Evolutionary conservation across 2,888 invertebrate species (phyloP).

Genomic region (Hydrotaea diabolus): DNA sequence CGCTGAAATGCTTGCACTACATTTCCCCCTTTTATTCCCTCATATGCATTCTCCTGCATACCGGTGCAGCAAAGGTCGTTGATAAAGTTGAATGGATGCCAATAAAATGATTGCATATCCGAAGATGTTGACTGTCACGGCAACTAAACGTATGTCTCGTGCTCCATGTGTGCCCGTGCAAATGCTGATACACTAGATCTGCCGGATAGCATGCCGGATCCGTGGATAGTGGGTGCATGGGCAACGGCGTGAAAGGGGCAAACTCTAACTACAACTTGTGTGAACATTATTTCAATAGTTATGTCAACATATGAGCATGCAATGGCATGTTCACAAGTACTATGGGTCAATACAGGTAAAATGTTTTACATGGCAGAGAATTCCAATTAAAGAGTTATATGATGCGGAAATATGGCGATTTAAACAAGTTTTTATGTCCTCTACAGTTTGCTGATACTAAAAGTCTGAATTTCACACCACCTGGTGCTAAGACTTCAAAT

Average conservation of each 20-base stretch:
- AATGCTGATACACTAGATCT: background rate
- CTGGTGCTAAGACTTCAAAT: too few species aligned
- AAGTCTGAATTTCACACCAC: too few species aligned
- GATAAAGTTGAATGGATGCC: slow-evolving; percentile 51
- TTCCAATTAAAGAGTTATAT: too few species aligned
- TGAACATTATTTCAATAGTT: slow-evolving; percentile 10
- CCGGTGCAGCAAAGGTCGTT: slow-evolving; percentile 24
- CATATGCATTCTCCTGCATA: background rate
- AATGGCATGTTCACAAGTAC: background rate
- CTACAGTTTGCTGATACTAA: too few species aligned
- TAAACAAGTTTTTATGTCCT: too few species aligned
- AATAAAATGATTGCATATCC: slow-evolving; percentile 44
- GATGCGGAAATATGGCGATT: too few species aligned
- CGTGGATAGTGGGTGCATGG: background rate
- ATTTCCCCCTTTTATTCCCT: too few species aligned
- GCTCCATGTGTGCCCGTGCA: background rate
- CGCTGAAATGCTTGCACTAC: too few species aligned
- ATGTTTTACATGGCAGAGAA: too few species aligned
- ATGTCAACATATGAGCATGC: slow-evolving; percentile 14
- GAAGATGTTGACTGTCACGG: slow-evolving; percentile 35
- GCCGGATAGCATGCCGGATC: too few species aligned
- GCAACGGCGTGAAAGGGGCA: background rate
- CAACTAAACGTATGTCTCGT: background rate
- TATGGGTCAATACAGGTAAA: background rate
- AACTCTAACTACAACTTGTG: background rate